Conservation (phyloP, 2,797 vertebrate genomes). For the Intellagama lesueurii region DNA sequence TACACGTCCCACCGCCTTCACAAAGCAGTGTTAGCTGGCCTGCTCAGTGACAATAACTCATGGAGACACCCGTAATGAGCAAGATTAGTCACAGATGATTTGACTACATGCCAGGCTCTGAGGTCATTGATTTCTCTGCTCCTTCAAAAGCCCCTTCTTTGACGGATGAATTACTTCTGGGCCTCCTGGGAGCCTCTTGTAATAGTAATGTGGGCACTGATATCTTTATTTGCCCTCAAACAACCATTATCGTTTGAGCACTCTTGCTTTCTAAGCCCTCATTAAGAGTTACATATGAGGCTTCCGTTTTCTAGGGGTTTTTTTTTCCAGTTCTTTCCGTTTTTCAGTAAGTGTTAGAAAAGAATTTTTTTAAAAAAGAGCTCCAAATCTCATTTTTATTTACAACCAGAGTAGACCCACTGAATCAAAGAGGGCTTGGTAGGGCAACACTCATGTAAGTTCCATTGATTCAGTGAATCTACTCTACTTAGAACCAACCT, state of each 20-base stretch:
- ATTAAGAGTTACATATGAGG: conserved; percentile 1
- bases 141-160: neutral
- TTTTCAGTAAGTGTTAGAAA: neutral
- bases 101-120: neutral
- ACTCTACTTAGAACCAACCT: too few relatives aligned
- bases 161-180: conserved; percentile 16
- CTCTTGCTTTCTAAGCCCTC: neutral
- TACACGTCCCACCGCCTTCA: neutral
- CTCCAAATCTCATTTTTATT: too few relatives aligned
- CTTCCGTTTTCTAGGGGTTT: neutral
- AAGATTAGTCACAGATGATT: conserved; percentile 31
- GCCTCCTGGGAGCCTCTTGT: neutral
- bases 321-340: neutral
- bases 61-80: conserved; percentile 17
- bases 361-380: too few relatives aligned
- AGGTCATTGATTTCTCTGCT: conserved; percentile 15
- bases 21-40: neutral
- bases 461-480: too few relatives aligned
- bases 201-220: neutral
- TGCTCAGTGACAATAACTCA: conserved; percentile 9
- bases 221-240: conserved; percentile 17
- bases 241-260: conserved; percentile 1
- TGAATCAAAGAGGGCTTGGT: too few relatives aligned
- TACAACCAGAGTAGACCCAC: too few relatives aligned
- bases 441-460: too few relatives aligned